phyloP scores from a whole-genome alignment of 2,113 vertebrate species.

The Osmerus mordax region DNA sequence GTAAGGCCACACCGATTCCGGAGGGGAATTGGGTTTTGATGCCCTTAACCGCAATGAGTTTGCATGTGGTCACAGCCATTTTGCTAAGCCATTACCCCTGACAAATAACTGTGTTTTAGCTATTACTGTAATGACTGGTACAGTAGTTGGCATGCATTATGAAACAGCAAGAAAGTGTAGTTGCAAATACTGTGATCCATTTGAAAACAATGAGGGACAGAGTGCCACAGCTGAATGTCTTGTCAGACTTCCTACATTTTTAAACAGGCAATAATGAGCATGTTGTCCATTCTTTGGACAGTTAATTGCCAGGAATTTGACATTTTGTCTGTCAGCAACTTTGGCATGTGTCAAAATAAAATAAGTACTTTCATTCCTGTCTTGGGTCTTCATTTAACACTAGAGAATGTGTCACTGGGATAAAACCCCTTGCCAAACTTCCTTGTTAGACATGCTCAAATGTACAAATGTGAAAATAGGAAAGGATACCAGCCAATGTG shows the following conservation, averaged over 20 bases:
- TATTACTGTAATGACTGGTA: background rate
- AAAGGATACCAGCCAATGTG: no score
- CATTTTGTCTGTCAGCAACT: background rate
- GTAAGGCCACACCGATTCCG: background rate
- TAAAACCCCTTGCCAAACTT: no score
- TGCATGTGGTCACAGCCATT: background rate
- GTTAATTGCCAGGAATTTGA: background rate
- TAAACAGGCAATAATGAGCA: background rate
- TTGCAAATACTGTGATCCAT: background rate
- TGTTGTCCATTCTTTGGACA: background rate
- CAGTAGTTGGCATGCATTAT: background rate
- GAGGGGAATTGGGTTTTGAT: background rate
- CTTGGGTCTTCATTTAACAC: background rate
- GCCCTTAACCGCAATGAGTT: background rate
- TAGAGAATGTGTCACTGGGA: background rate
- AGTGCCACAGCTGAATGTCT: background rate
- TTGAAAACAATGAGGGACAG: background rate
- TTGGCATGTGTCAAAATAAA: background rate
- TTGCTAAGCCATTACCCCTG: background rate
- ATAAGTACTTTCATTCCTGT: background rate
- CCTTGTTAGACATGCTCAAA: no score
- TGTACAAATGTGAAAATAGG: no score
- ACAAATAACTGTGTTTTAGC: background rate
- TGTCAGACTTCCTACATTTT: background rate
- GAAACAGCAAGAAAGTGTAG: background rate